These are phyloP conservation scores for Busseola fusca DNA, from an alignment of 2,888 invertebrate species.

Conservation along the genomic window DNA sequence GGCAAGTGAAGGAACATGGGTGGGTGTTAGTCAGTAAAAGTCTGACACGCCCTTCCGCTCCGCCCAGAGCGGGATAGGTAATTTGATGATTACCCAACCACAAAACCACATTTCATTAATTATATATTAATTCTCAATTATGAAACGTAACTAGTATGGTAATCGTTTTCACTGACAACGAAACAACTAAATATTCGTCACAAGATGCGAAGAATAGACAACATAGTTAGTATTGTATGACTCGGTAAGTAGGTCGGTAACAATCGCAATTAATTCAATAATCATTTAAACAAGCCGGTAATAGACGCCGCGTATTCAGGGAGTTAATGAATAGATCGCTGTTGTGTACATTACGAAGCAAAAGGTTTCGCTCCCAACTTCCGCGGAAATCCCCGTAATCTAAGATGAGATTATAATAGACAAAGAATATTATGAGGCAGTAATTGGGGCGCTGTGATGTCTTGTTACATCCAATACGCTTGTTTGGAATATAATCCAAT, in stretches of 20 bases:
- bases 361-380: slow-evolving; percentile 13
- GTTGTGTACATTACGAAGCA: slow-evolving; percentile 30
- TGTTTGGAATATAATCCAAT: background rate
- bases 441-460: slow-evolving; percentile 18
- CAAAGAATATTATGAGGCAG: slow-evolving; percentile 41
- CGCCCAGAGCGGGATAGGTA: no score
- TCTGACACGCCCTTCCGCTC: no score
- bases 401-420: slow-evolving; percentile 40
- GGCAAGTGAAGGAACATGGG: no score
- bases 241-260: background rate
- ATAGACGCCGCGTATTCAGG: slow-evolving; percentile 25
- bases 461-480: background rate
- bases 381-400: slow-evolving; percentile 18
- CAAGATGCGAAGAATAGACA: background rate
- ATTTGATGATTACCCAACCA: no score
- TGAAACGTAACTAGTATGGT: background rate
- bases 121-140: background rate
- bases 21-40: no score
- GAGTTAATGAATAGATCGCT: slow-evolving; percentile 53
- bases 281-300: slow-evolving; percentile 48
- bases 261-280: slow-evolving; percentile 36
- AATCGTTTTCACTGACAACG: background rate
- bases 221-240: background rate
- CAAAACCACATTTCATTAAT: background rate
- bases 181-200: background rate